A percentile compares a stretch with the other conserved stretches of the same genome.
Evolutionary conservation across 1,140 invertebrate genomes (phyloP).

Genomic region (Caenorhabditis brenneri): DNA sequence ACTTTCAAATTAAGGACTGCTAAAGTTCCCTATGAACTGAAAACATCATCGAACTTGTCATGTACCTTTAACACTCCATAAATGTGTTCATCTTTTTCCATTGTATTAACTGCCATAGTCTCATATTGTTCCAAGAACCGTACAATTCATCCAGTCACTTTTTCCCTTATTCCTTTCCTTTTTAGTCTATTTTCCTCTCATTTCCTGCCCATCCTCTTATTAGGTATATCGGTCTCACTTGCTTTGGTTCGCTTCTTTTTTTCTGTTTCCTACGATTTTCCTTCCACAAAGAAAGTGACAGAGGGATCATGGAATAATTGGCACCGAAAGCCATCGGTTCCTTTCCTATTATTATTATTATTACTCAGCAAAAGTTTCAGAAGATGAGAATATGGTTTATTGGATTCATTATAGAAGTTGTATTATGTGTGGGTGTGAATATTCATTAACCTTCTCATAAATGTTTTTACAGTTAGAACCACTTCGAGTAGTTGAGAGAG

Average conservation of each 20-base stretch:
- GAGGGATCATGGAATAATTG: slow-evolving; percentile 2
- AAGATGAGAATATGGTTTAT: slow-evolving; percentile 7
- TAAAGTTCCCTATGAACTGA: too few relatives aligned
- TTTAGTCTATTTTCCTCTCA: neutral
- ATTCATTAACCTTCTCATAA: neutral
- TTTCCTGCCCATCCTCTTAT: slow-evolving; percentile 25
- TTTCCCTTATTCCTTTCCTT: neutral
- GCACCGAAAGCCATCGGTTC: neutral
- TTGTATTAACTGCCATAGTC: too few relatives aligned
- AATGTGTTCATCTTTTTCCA: neutral
- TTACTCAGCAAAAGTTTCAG: neutral
- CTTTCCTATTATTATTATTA: neutral
- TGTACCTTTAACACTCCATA: neutral
- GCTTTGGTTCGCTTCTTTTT: neutral
- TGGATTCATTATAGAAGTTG: neutral
- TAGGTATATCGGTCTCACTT: slow-evolving; percentile 38
- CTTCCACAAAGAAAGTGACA: neutral
- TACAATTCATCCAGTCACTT: slow-evolving; percentile 22
- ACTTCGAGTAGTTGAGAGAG: neutral
- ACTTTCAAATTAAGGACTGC: too few relatives aligned
- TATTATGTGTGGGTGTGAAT: neutral
- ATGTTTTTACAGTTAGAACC: slow-evolving; percentile 3
- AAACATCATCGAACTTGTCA: neutral
- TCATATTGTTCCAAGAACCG: neutral
- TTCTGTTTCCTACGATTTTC: slow-evolving; percentile 22